Base-by-base conservation (phyloP, 1,140 invertebrate genomes). In the Formica exsecta region DNA sequence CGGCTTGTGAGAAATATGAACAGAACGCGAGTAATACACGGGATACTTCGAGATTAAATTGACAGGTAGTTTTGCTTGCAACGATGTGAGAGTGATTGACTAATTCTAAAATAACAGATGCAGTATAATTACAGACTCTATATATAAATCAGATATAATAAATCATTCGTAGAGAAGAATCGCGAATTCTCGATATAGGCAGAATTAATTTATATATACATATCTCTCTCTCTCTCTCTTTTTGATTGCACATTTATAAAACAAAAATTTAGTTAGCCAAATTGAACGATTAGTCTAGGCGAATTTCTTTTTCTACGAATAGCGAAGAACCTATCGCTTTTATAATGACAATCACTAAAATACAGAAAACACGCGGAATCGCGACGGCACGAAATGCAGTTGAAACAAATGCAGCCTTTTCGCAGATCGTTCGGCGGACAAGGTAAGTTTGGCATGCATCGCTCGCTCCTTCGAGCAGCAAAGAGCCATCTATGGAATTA, bases 371-470 rank as follows among this genome's bases (percentile, higher is more conserved):
- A 68, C 48, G 32, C 32, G n/a, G 19, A 6, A 22, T 54, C 75
- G n/a, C 57, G 36, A 19, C 5, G 48, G 2, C 32, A 54, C 62
- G 66, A 79, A 66, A 76, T 61, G 22, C 57, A 75, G 59, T 16
- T 38, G 85, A 73, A 87, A 76, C 71, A 81, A 85, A 86, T 77
- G 86, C 89, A 51, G 77, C 62, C 86, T 90, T 89, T 89, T 92
- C 88, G 89, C 87, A 80, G 84, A 64, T 88, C 44, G 90, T 77
- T 80, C 91, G 74, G 90, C 75, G 90, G 89, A 91, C 87, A 91
- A 93, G 89, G 90, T 87, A 91, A 93, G 93, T 92, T 94, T 93
- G 94, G 93, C 93, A 94, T 94, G 93, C 93, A 95, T 93, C 91
- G 87, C 91, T 92, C 93, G 90, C 90, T 93, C 92, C 93, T 94